Percentiles rank a stretch among this genome's conserved stretches.
phyloP scores from a whole-genome alignment of 1,140 invertebrate genomes.

The Phenacoccus solenopsis region DNA sequence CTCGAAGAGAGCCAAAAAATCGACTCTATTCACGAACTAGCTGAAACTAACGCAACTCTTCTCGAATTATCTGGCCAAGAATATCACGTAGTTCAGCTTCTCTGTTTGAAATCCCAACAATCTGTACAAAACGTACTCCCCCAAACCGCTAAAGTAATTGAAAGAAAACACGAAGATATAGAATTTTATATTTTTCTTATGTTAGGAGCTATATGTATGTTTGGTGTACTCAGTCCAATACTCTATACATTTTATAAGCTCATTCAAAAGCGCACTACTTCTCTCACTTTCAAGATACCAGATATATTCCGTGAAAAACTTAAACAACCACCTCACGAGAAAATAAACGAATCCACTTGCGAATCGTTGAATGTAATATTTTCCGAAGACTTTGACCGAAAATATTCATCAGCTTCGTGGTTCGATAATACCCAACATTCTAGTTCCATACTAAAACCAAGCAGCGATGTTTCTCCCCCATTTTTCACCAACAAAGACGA shows the following conservation, averaged over 20 bases:
- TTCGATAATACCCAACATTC: constrained; percentile 26
- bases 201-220: constrained; percentile 27
- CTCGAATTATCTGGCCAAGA: constrained; percentile 33
- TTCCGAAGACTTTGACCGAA: constrained; percentile 29
- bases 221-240: constrained; percentile 25
- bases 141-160: constrained; percentile 25
- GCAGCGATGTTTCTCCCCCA: constrained; percentile 21
- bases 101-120: not conserved
- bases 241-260: constrained; percentile 26
- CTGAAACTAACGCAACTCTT: constrained; percentile 32
- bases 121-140: constrained; percentile 25
- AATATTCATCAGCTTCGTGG: constrained; percentile 27
- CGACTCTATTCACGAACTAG: constrained; percentile 30
- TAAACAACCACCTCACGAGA: not conserved
- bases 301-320: not conserved
- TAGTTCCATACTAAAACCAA: constrained; percentile 21
- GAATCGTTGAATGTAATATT: constrained; percentile 29
- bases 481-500: constrained; percentile 19
- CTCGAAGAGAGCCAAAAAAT: constrained; percentile 24
- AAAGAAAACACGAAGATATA: constrained; percentile 27
- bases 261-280: constrained; percentile 22
- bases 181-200: constrained; percentile 29
- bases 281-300: constrained; percentile 25
- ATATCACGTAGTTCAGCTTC: constrained; percentile 28
- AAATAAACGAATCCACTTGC: constrained; percentile 10